These are phyloP conservation scores for Frieseomelitta varia DNA, from an alignment of 1,140 invertebrate species.

Conservation along the genomic window DNA sequence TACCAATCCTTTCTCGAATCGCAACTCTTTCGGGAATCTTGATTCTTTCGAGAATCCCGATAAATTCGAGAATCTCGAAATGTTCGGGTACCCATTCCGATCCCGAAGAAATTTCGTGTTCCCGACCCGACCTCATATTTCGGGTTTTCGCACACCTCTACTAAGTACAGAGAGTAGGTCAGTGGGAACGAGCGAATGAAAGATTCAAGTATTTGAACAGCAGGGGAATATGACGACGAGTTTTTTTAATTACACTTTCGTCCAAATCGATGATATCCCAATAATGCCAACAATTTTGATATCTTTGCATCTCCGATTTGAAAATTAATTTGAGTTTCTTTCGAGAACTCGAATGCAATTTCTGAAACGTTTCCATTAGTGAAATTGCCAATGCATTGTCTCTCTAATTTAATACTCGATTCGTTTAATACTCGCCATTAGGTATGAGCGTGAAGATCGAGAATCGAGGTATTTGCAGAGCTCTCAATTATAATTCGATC, in stretches of 20 bases:
- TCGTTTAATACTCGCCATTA: neutral
- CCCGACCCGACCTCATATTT: too few relatives aligned
- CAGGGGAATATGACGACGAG: neutral
- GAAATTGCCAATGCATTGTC: neutral
- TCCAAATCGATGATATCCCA: neutral
- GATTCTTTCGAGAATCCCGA: too few relatives aligned
- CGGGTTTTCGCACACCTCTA: too few relatives aligned
- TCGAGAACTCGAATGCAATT: neutral
- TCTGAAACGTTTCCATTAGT: neutral
- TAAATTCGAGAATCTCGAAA: too few relatives aligned
- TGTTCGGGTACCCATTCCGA: too few relatives aligned
- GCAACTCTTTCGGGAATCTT: too few relatives aligned
- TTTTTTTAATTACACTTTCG: neutral
- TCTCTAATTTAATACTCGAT: neutral
- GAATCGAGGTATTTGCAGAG: neutral
- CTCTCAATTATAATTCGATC: neutral
- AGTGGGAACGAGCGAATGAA: neutral
- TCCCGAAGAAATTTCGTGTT: too few relatives aligned
- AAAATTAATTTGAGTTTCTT: neutral
- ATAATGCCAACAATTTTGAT: neutral
- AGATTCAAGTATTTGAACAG: neutral
- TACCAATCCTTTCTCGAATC: too few relatives aligned
- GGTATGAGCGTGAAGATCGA: neutral
- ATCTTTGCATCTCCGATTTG: too few relatives aligned
- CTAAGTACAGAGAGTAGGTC: neutral